Base-by-base conservation (phyloP, 1,140 invertebrate species). In the Mycetomoellerius zeteki region DNA sequence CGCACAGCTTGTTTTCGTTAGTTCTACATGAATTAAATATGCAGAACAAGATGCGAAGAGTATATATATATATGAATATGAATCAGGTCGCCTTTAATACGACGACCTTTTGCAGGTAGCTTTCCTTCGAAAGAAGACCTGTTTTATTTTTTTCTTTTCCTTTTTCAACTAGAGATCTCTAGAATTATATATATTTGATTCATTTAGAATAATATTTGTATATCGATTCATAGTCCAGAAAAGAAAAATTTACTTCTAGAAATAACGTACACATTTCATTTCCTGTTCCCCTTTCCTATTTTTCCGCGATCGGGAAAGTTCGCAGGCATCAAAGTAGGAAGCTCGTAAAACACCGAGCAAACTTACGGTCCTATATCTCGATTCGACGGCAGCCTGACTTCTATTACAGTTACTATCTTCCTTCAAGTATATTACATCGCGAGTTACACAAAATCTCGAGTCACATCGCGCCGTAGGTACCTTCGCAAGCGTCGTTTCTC, bases 281-380 rank as follows among this genome's bases (percentile, higher is more conserved):
- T 82, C 37, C 52, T 37, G 27, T 43, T 81, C n/a, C 7, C 24
- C 24, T 16, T 27, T 30, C 14, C n/a, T 12, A 75, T 75, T 60
- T 73, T 47, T 14, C 14, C 37, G 37, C 43, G 67, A 60, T 73
- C 54, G 67, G 24, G 8, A 19, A 75, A 75, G 80, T 84, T 84
- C 14, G 69, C 27, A 24, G 54, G 43, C 69, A 75, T 84, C 80
- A 84, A 84, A 84, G 80, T 75, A 33, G 69, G 54, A 75, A 75
- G 54, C n/a, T 84, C 80, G 69, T 84, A 84, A 84, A 84, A 84
- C 37, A 75, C 8, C 37, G 69, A 75, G 30, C 27, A 75, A 84
- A 84, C 80, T 84, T 73, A n/a, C 54, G 58, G 80, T 50, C 37
- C 80, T 75, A 60, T 33, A 75, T 84, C 37, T 60, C 54, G 54